Percentiles rank a stretch among this genome's conserved stretches.
These are phyloP conservation scores for Parambassis ranga DNA, from an alignment of 2,797 vertebrate species.

Conservation along the genomic window DNA sequence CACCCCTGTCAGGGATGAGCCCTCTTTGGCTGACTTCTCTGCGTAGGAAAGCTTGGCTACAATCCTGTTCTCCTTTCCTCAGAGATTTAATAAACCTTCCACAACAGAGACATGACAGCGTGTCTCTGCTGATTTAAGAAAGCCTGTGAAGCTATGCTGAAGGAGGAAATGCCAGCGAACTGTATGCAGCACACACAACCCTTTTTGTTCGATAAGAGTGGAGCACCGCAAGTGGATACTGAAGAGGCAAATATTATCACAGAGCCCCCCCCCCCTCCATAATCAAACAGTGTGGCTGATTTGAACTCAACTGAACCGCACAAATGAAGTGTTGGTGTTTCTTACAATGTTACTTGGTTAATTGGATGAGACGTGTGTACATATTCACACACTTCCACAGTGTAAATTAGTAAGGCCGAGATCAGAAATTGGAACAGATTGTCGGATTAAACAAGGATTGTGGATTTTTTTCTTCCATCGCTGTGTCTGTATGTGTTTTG, in stretches of 20 bases:
- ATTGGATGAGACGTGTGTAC: slow-evolving; percentile 2
- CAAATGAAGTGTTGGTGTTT: background rate
- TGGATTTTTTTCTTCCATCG: background rate
- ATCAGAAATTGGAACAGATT: background rate
- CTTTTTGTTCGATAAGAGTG: background rate
- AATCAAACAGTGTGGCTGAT: background rate
- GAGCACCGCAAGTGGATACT: background rate
- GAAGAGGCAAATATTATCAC: background rate
- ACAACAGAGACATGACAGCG: background rate
- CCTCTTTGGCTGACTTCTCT: background rate
- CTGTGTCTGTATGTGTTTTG: background rate
- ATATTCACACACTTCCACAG: background rate
- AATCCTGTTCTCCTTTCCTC: background rate
- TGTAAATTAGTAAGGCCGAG: background rate
- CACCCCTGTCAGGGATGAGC: background rate
- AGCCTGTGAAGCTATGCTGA: background rate
- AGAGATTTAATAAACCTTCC: slow-evolving; percentile 4
- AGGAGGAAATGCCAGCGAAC: background rate
- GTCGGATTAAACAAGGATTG: slow-evolving; percentile 20
- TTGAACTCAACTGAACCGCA: background rate
- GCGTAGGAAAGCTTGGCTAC: background rate
- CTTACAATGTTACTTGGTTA: slow-evolving; percentile 1
- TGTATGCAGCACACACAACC: background rate
- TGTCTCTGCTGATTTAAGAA: background rate
- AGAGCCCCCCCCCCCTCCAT: background rate